Evolutionary conservation across 2,113 vertebrate genomes (phyloP).

Genomic region (Vicugna pacos): DNA sequence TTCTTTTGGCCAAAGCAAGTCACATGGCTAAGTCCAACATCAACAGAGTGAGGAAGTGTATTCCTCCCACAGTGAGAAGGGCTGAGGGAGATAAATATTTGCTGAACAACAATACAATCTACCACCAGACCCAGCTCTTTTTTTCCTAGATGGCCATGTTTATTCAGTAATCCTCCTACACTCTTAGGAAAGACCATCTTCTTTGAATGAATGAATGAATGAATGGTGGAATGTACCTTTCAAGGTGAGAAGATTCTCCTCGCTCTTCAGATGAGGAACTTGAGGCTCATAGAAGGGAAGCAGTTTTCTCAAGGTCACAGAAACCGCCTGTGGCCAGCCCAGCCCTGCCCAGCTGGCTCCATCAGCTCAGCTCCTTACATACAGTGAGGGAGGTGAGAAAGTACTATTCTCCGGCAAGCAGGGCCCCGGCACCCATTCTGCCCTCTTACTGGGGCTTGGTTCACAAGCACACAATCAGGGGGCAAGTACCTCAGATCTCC

Average conservation of each 20-base stretch:
- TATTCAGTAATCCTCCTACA: neutral
- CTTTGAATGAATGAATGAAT: neutral
- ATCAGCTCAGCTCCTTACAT: neutral
- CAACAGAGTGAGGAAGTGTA: constrained; percentile 61
- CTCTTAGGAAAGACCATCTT: neutral
- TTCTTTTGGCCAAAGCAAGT: constrained; percentile 22
- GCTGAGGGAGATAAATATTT: constrained; percentile 66
- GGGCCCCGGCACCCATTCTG: neutral
- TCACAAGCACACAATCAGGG: neutral
- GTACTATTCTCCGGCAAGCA: neutral
- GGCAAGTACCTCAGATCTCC: neutral
- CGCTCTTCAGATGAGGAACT: constrained; percentile 43
- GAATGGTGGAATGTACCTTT: neutral
- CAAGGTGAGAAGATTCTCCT: constrained; percentile 38
- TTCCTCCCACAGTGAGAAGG: neutral
- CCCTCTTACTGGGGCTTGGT: neutral
- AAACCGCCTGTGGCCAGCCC: constrained; percentile 25
- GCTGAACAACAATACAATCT: constrained; percentile 49
- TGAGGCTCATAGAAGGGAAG: constrained; percentile 42
- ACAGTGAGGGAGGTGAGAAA: neutral
- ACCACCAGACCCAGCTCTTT: neutral
- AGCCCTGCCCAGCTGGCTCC: neutral
- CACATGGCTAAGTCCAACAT: constrained; percentile 50
- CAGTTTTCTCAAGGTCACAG: neutral
- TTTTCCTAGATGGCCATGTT: constrained; percentile 20